Evolutionary conservation across 2,797 vertebrate species (phyloP), one percentile per base, ranked within the genome.

Genomic region (Oryzias dopingdopingensis): DNA sequence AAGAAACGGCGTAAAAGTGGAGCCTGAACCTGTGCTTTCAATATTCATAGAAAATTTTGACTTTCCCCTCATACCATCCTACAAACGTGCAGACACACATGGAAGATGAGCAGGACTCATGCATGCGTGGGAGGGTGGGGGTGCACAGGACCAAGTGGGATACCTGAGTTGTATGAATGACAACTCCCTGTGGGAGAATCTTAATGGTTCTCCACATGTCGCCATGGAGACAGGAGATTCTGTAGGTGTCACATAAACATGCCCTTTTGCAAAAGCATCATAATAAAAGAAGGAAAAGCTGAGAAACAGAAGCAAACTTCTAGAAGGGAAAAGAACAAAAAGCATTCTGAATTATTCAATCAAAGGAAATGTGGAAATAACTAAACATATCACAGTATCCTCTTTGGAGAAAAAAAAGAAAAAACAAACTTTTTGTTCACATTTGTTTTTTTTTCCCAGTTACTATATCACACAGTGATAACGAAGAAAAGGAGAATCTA

Each of bases 391-490:
- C 88, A 90, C 86, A 90, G 86, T 81, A 84, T 86, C 82, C 84
- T 87, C 84, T 84, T 85, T 69, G 74, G 41, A 86, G 79, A 76
- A 49, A 20, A 56, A 82, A 85, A 76, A 73, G 51, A 4, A 63
- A 76, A 51, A 60, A 71, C 23, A 70, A 76, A 48, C 23, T 56
- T 76, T 71, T 67, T 84, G 50, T 88, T 86, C 81, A 88, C 86
- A 85, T 90, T 85, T 73, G 76, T 76, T 43, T 62, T 65, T 8
- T 65, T 56, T 70, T 76, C 83, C 81, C 84, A 82, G 76, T 83
- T 87, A 91, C 89, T 83, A 91, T 91, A 91, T 93, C 90, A 92
- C 90, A 91, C 89, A 92, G 89, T 91, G 91, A 91, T 91, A 92
- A 92, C 86, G 50, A 87, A 87, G 85, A 89, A 83, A 85, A 86